These are phyloP conservation scores for Melopsittacus undulatus DNA, from an alignment of 2,797 vertebrate species.

Conservation along the genomic window DNA sequence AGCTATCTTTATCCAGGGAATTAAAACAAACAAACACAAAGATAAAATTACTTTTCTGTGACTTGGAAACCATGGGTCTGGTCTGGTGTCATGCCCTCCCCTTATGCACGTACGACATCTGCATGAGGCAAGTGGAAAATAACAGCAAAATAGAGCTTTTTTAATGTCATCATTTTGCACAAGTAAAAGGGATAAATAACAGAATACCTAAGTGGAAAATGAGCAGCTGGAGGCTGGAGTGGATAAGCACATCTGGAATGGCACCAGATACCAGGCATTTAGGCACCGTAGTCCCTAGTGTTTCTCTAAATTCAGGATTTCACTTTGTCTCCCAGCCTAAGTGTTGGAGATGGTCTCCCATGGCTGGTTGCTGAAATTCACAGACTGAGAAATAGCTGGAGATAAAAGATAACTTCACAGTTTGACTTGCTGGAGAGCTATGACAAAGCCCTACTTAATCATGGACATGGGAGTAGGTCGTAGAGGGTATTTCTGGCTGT, in stretches of 20 bases:
- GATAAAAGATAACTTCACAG: background rate
- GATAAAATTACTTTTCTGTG: background rate
- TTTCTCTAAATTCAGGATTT: background rate
- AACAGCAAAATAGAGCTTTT: background rate
- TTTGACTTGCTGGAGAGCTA: background rate
- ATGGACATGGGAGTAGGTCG: fast-evolving
- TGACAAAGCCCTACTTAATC: background rate
- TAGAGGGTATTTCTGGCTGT: background rate
- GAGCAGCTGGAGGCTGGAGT: background rate
- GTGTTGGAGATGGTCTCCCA: background rate
- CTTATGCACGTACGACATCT: background rate
- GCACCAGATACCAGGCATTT: background rate
- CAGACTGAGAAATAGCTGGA: background rate
- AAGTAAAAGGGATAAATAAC: background rate
- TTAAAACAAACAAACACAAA: background rate
- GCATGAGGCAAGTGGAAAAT: background rate
- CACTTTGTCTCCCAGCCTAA: background rate
- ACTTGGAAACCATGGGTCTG: background rate
- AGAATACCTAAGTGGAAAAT: background rate
- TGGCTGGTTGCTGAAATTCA: background rate
- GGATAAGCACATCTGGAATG: background rate
- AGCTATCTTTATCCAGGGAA: background rate
- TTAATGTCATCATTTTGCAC: background rate
- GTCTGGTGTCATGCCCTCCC: background rate
- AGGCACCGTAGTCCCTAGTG: background rate